Evolutionary conservation across 2,888 invertebrate genomes (phyloP).

Genomic region (Anoncus sp.): DNA sequence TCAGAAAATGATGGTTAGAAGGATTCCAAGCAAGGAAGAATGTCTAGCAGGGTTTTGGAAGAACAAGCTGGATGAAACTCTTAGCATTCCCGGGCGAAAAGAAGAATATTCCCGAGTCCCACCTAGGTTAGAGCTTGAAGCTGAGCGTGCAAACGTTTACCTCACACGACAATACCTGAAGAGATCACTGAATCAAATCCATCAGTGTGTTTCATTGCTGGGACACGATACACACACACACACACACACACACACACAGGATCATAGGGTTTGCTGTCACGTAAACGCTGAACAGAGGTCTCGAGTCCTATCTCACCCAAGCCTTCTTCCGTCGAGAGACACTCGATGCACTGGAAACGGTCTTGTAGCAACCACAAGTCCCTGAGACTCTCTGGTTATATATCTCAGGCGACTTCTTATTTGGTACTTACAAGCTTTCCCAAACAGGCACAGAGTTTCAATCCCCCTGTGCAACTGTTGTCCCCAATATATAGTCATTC

Average conservation of each 20-base stretch:
- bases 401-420: constrained; percentile 42
- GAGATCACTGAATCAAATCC: background rate
- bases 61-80: no score
- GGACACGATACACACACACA: constrained; percentile 1
- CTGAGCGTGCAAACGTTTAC: no score
- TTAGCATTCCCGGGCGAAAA: no score
- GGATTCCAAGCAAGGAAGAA: no score
- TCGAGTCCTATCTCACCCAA: no score
- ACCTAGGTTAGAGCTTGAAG: no score
- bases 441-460: constrained; percentile 1
- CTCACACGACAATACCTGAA: background rate
- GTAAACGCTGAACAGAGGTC: no score
- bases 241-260: background rate
- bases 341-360: background rate
- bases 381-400: constrained; percentile 15
- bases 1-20: no score
- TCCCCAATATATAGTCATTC: constrained; percentile 20
- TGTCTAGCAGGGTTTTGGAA: no score
- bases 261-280: no score
- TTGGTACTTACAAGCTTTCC: constrained; percentile 50
- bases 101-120: background rate
- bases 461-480: constrained; percentile 29
- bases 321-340: no score
- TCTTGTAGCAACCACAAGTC: constrained; percentile 22
- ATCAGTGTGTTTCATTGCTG: constrained; percentile 27